Evolutionary conservation across 2,113 vertebrate genomes (phyloP), one percentile per base, ranked within the genome.

Genomic region (Jacana jacana): DNA sequence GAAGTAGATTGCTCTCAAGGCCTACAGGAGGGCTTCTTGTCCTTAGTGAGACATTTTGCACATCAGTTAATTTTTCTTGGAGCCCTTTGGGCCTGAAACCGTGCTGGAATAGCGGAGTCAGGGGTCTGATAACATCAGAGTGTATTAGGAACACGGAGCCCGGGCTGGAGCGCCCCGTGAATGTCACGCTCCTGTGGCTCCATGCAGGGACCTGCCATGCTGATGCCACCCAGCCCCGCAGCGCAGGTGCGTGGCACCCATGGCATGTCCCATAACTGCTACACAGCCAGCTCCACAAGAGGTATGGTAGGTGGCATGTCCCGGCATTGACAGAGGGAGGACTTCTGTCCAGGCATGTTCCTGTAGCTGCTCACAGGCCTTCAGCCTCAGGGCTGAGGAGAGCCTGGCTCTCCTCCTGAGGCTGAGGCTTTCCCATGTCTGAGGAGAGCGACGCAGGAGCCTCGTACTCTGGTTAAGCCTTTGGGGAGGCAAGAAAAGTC

Each of bases 81-180:
- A 78, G 13, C 18, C 23, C 35, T 89, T 84, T 61, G 77, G 20
- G 64, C 17, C 22, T 39, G 20, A 68, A 89, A 11, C 18, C 1
- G 0, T 42, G 10, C 48, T 48, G 33, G 10, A 82, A 69, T 13
- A 82, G 20, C 1, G 1, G 31, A 63, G 31, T 35, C 31, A 58
- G 54, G 37, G 39, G 27, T 65, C 40, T 86, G 51, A 49, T 92
- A 82, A 52, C 20, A 27, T 46, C 44, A 2, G 24, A 78, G 40
- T n/a, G 8, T 1, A 0, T 40, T 52, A 37, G 12, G 22, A 25
- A 16, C 37, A 16, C 1, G 2, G 69, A 88, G 31, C 19, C 24
- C 13, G 19, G 10, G 3, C 57, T 84, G 63, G 35, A 42, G 72
- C 1, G 1, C 14, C 17, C 5, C 5, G 33, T 1, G 7, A 19